A percentile compares a stretch with the other conserved stretches of the same genome.
Conservation (phyloP, 2,113 vertebrate species). For the Malaclemys terrapin region DNA sequence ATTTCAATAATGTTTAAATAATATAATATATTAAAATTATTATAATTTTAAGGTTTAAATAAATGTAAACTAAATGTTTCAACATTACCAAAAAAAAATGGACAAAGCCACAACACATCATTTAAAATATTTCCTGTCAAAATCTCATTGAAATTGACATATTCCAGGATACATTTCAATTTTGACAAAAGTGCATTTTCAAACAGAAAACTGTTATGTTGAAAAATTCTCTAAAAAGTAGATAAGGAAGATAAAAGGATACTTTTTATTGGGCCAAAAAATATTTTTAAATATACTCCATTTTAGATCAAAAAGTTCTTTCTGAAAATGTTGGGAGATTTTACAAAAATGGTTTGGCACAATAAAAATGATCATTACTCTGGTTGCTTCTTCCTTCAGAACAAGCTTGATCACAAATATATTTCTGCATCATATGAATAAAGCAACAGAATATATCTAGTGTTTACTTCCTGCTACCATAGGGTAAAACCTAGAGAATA, state of each 20-base stretch:
- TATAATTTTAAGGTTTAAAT: background rate
- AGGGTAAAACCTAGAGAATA: too few relatives aligned
- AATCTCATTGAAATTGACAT: too few relatives aligned
- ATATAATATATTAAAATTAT: background rate
- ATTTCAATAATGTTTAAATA: background rate
- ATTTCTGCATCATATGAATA: accelerated
- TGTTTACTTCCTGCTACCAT: background rate
- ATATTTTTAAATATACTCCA: background rate
- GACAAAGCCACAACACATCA: too few relatives aligned
- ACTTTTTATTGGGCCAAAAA: accelerated
- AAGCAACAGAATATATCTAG: accelerated
- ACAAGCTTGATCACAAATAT: background rate
- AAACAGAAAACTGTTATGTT: accelerated
- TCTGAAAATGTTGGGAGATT: background rate
- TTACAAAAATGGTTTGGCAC: accelerated
- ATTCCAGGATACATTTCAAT: accelerated
- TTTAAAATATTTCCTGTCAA: too few relatives aligned
- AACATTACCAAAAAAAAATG: too few relatives aligned
- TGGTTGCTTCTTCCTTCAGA: background rate
- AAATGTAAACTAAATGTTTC: background rate
- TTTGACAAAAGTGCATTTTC: background rate
- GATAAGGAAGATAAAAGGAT: accelerated
- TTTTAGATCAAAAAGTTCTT: background rate
- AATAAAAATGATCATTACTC: background rate
- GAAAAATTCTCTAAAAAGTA: background rate